Percentiles rank a stretch among this genome's conserved stretches.
Conservation (phyloP, 2,888 invertebrate genomes). For the Argynnis bischoffii region DNA sequence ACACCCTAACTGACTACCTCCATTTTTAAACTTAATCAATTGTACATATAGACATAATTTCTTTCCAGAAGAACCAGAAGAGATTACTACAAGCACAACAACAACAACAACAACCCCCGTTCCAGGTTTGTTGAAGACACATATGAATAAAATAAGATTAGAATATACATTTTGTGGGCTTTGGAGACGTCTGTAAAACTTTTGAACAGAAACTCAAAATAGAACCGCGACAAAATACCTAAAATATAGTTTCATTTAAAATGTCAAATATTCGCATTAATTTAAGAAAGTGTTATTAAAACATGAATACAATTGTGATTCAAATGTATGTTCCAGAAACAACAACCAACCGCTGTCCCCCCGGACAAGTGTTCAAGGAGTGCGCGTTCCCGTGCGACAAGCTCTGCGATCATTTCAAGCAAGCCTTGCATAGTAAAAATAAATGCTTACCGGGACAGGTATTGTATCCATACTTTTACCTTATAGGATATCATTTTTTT, state of each 20-base stretch:
- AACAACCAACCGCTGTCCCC: conserved; percentile 50
- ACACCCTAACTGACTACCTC: neutral
- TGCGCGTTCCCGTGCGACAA: conserved; percentile 89
- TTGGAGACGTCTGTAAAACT: too few species aligned
- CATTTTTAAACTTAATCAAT: neutral
- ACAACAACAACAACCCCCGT: conserved; percentile 11
- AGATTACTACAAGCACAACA: neutral
- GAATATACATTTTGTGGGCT: too few species aligned
- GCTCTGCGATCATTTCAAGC: conserved; percentile 86
- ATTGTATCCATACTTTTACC: conserved; percentile 36
- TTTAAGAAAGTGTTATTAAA: too few species aligned
- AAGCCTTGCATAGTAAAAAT: conserved; percentile 62
- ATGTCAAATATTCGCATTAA: too few species aligned
- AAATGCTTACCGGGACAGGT: conserved; percentile 70
- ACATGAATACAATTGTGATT: neutral
- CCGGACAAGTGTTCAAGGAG: conserved; percentile 82
- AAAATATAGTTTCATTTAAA: too few species aligned
- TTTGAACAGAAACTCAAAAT: too few species aligned
- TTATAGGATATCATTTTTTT: neutral
- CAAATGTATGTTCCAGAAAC: neutral
- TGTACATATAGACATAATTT: neutral
- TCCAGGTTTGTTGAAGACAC: conserved; percentile 2
- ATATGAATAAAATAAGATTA: neutral
- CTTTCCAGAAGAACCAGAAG: conserved; percentile 3
- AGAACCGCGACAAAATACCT: too few species aligned